Percentiles rank a stretch among this genome's conserved stretches.
These are phyloP conservation scores for Anhinga rufa DNA, from an alignment of 2,113 vertebrate species.

Conservation along the genomic window DNA sequence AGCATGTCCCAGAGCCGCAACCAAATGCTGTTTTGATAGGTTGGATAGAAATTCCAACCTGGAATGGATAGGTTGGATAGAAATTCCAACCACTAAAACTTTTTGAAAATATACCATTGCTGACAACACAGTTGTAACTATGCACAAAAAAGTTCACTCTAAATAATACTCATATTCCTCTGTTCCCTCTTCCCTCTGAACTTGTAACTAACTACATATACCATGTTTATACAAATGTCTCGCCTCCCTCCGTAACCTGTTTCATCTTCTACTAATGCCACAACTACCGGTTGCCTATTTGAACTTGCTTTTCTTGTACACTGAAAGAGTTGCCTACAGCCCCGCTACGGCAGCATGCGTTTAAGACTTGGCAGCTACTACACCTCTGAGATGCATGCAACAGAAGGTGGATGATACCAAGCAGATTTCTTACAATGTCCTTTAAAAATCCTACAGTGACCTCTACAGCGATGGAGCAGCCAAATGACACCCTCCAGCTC, in stretches of 20 bases:
- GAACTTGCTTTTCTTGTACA: not conserved
- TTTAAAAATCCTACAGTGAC: not conserved
- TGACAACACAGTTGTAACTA: not conserved
- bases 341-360: fast-evolving
- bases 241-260: not conserved
- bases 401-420: not conserved
- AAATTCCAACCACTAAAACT: not conserved
- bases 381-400: not conserved
- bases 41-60: not conserved
- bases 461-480: not conserved
- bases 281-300: not conserved
- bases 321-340: not conserved
- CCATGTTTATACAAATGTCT: not conserved
- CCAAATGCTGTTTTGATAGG: not conserved
- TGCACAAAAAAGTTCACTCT: not conserved
- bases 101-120: not conserved
- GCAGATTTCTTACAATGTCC: not conserved
- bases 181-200: not conserved
- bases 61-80: too few relatives aligned
- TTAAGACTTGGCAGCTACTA: not conserved
- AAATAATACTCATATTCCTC: not conserved
- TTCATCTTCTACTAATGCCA: not conserved
- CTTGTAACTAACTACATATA: not conserved
- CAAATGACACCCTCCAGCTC: not conserved
- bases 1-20: fast-evolving